A percentile compares a stretch with the other conserved stretches of the same genome.
phyloP scores from a whole-genome alignment of 2,113 vertebrate genomes.

The Scophthalmus maximus region DNA sequence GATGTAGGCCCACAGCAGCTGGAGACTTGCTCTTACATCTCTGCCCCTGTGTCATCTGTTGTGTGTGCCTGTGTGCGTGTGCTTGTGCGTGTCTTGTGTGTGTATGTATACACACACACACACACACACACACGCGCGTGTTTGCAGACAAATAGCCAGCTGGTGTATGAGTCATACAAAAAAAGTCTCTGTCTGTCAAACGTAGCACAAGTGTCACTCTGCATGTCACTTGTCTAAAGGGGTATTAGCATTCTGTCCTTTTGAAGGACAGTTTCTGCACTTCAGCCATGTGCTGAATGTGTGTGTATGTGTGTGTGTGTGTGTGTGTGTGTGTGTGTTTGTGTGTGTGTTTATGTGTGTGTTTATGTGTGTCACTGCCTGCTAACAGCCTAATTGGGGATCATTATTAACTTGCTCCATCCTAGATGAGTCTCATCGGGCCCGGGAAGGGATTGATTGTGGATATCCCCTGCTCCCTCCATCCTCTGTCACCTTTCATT shows the following conservation, averaged over 20 bases:
- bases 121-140: constrained; percentile 2
- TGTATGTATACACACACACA: too few species aligned
- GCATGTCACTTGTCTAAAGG: constrained; percentile 56
- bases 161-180: constrained; percentile 61
- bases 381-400: constrained; percentile 64
- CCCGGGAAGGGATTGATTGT: constrained; percentile 70
- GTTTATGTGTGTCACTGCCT: constrained; percentile 12
- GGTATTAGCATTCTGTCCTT: constrained; percentile 56
- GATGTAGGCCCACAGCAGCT: constrained; percentile 89
- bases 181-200: constrained; percentile 69
- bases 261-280: constrained; percentile 37
- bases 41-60: constrained; percentile 85
- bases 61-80: constrained; percentile 35
- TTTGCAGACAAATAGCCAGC: constrained; percentile 64
- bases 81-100: constrained; percentile 15
- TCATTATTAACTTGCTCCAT: constrained; percentile 72
- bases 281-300: background rate
- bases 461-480: constrained; percentile 44
- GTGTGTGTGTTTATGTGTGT: constrained; percentile 10
- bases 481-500: constrained; percentile 69
- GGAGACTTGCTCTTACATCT: constrained; percentile 84
- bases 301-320: constrained; percentile 1
- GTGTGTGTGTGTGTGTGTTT: constrained; percentile 7
- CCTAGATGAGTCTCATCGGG: constrained; percentile 71
- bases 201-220: constrained; percentile 33